These are phyloP conservation scores for Helicorthomorpha holstii DNA, from an alignment of 1,140 invertebrate genomes.

Conservation along the genomic window DNA sequence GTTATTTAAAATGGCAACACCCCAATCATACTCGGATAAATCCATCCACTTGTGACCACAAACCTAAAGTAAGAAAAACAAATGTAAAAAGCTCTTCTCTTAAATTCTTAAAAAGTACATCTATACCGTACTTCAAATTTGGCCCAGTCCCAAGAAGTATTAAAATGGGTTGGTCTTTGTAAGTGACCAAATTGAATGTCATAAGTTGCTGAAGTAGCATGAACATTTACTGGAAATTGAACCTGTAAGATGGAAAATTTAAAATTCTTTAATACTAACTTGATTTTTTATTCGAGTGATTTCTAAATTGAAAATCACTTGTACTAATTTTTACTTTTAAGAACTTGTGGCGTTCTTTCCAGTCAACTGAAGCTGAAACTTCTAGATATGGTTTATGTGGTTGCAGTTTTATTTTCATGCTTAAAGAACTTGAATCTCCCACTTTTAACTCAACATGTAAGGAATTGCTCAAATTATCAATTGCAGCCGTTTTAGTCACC, in stretches of 20 bases:
- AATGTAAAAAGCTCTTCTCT: constrained; percentile 1
- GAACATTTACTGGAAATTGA: constrained; percentile 30
- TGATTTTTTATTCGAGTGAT: not conserved
- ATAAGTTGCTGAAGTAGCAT: constrained; percentile 26
- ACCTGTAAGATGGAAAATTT: constrained; percentile 16
- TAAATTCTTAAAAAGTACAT: not conserved
- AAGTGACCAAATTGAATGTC: constrained; percentile 35
- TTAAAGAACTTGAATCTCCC: constrained; percentile 24
- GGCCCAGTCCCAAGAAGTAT: constrained; percentile 38
- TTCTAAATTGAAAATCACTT: too few species aligned
- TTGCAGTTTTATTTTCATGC: constrained; percentile 27
- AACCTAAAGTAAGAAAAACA: constrained; percentile 17
- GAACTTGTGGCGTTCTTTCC: constrained; percentile 35
- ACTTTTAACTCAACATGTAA: not conserved
- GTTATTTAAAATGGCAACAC: constrained; percentile 35
- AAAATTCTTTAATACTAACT: not conserved
- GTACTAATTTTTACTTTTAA: constrained; percentile 30
- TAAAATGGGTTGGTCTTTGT: constrained; percentile 31
- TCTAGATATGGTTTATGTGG: constrained; percentile 29
- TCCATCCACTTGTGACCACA: constrained; percentile 36
- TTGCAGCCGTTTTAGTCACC: not conserved
- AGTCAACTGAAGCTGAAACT: constrained; percentile 29
- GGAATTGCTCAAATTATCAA: not conserved
- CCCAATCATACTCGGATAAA: constrained; percentile 31
- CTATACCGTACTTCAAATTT: constrained; percentile 29